Conservation (phyloP, 2,888 invertebrate genomes). For the Gonocerus acuteangulatus region DNA sequence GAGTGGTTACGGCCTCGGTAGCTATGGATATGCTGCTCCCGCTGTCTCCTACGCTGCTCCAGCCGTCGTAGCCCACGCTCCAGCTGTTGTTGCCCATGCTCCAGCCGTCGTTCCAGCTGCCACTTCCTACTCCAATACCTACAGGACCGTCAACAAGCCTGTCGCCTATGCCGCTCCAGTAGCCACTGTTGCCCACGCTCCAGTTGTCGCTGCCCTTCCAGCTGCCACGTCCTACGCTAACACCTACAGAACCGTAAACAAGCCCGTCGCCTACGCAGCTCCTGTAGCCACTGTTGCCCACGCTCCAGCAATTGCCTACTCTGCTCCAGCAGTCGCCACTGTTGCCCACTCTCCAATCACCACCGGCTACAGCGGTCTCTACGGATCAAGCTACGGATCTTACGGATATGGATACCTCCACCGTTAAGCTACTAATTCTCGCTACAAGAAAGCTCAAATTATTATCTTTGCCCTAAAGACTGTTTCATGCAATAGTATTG, state of each 20-base stretch:
- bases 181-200: neutral
- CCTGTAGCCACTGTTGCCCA: neutral
- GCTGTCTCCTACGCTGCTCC: conserved; percentile 35
- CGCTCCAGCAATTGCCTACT: conserved; percentile 18
- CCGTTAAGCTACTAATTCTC: conserved; percentile 32
- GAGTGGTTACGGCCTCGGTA: conserved; percentile 41
- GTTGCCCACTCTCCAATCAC: conserved; percentile 12
- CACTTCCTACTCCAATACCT: conserved; percentile 58
- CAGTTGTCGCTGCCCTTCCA: no score
- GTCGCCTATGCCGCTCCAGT: neutral
- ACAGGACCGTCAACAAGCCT: conserved; percentile 46
- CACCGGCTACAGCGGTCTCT: conserved; percentile 3
- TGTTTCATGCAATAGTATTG: no score
- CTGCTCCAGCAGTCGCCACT: conserved; percentile 41
- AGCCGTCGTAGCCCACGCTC: conserved; percentile 38
- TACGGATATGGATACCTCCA: conserved; percentile 14
- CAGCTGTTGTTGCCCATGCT: conserved; percentile 27
- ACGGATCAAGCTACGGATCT: neutral
- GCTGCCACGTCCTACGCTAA: neutral
- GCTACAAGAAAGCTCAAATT: conserved; percentile 41
- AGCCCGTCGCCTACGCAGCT: neutral
- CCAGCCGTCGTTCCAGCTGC: conserved; percentile 41
- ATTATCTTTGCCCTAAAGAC: conserved; percentile 27
- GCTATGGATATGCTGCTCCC: conserved; percentile 38
- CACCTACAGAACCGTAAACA: no score